Conservation (phyloP, 2,888 invertebrate species). For the Ornithoptera alexandrae region DNA sequence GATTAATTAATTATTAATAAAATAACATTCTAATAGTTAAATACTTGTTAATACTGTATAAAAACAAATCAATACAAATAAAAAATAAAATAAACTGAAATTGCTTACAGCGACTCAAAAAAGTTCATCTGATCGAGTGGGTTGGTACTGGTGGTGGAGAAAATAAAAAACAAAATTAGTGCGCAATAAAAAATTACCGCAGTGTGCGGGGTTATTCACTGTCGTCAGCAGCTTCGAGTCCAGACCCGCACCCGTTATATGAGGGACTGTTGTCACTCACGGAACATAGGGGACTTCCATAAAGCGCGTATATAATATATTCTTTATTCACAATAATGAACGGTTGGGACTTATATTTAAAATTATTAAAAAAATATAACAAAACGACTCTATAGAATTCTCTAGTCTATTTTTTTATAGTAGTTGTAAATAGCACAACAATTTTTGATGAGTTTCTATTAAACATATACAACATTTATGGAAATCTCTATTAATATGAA, state of each 20-base stretch:
- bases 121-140: constrained; percentile 80
- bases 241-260: constrained; percentile 18
- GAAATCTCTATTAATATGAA: constrained; percentile 1
- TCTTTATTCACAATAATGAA: too few species aligned
- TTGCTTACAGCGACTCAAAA: constrained; percentile 79
- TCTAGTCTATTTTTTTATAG: too few species aligned
- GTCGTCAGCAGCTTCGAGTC: background rate
- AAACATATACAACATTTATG: constrained; percentile 3
- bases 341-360: too few species aligned
- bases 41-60: constrained; percentile 28
- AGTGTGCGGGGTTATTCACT: constrained; percentile 15
- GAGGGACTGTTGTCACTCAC: constrained; percentile 1
- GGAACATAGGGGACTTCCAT: constrained; percentile 8
- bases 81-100: constrained; percentile 42
- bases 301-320: background rate
- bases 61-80: constrained; percentile 35
- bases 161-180: constrained; percentile 46
- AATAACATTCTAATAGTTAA: constrained; percentile 34
- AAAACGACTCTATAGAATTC: too few species aligned
- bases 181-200: constrained; percentile 4
- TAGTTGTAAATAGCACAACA: too few species aligned
- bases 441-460: too few species aligned
- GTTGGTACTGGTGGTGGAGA: constrained; percentile 71
- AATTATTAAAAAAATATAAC: too few species aligned
- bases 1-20: constrained; percentile 17